A percentile compares a stretch with the other conserved stretches of the same genome.
Conservation (phyloP, 2,113 vertebrate species). For the Pollimyrus isidori region DNA sequence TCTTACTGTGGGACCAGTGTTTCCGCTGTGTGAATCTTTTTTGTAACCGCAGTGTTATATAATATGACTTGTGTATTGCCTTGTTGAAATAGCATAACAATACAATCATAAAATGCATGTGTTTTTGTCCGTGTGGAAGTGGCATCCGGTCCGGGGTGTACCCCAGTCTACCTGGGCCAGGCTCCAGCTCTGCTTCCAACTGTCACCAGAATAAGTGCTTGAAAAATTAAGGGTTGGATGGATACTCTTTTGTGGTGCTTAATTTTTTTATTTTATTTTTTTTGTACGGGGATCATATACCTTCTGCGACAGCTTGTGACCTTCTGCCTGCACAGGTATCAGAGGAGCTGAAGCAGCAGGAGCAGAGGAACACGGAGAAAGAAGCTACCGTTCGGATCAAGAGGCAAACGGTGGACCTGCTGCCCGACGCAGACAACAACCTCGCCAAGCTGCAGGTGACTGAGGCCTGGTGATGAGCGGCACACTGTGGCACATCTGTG, state of each 20-base stretch:
- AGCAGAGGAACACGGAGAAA: conserved; percentile 53
- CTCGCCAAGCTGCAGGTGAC: conserved; percentile 73
- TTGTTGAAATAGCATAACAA: not conserved
- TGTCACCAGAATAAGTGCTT: not conserved
- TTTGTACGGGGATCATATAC: not conserved
- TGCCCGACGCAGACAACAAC: conserved; percentile 73
- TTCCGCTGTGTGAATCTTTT: not conserved
- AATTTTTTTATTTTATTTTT: not conserved
- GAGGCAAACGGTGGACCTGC: conserved; percentile 65
- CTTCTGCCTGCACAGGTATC: conserved; percentile 53
- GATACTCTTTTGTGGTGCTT: not conserved
- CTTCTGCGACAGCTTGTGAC: not conserved
- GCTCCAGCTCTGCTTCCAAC: not conserved
- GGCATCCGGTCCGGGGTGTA: not conserved
- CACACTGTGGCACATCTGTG: not conserved
- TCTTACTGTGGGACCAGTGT: not conserved
- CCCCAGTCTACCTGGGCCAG: not conserved
- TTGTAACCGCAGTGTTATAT: not conserved
- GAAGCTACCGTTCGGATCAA: conserved; percentile 64
- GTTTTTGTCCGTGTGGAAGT: not conserved
- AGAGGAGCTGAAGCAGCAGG: conserved; percentile 59
- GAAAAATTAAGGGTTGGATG: not conserved
- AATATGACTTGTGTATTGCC: not conserved
- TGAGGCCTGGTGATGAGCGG: not conserved
- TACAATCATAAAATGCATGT: not conserved